phyloP scores from a whole-genome alignment of 2,797 vertebrate species.

The Poeciliopsis paucimaculata region DNA sequence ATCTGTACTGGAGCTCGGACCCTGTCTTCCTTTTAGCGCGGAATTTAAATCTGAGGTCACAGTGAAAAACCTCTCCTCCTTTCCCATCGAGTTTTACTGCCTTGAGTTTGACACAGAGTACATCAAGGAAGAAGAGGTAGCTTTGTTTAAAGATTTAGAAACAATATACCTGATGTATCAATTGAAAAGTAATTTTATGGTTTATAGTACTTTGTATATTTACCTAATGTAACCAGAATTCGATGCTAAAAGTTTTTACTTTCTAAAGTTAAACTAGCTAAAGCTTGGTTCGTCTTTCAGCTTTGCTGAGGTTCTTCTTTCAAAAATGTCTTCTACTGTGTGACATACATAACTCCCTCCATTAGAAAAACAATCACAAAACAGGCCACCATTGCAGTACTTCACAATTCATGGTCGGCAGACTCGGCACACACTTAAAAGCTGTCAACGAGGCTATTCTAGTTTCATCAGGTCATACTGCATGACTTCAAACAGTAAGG shows the following conservation, averaged over 20 bases:
- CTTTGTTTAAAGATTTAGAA: not conserved
- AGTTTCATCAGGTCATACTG: not conserved
- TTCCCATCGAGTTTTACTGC: constrained; percentile 91
- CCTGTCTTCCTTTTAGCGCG: constrained; percentile 76
- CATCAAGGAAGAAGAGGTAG: constrained; percentile 88
- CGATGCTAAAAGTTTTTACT: not conserved
- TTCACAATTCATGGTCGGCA: not conserved
- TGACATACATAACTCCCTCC: not conserved
- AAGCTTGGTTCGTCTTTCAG: not conserved
- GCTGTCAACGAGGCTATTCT: not conserved
- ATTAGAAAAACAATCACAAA: not conserved
- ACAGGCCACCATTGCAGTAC: not conserved
- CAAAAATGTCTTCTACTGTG: not conserved
- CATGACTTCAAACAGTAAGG: not conserved
- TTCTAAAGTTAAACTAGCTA: not conserved
- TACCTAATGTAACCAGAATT: not conserved
- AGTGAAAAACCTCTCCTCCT: constrained; percentile 87
- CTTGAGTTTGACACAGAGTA: constrained; percentile 90
- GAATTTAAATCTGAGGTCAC: constrained; percentile 77
- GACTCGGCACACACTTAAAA: not conserved
- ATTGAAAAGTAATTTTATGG: not conserved
- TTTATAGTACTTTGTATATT: not conserved
- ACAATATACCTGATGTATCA: not conserved
- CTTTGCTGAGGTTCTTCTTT: not conserved
- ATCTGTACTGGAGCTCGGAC: constrained; percentile 78